Evolutionary conservation across 1,140 invertebrate species (phyloP), one percentile per base, ranked within the genome.

Genomic region (Lordiphosa clarofinis): DNA sequence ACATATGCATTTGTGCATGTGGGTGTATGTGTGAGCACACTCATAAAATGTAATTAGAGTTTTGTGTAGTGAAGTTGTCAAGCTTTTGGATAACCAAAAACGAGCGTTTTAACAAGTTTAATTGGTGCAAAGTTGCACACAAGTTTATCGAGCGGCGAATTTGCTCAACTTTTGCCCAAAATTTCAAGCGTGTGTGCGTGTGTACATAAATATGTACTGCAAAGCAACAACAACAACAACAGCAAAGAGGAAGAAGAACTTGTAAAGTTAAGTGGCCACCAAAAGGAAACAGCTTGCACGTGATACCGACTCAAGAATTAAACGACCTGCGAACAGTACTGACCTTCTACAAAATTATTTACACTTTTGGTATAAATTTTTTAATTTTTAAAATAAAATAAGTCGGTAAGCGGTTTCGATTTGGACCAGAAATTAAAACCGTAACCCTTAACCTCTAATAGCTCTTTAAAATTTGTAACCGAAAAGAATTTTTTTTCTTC

Each of bases 41-140:
- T 76, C 76, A 73, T 59, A 70, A 84, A 84, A 82, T 82, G 78
- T 82, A 82, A 82, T 82, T 82, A 82, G 78, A 82, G 78, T 82
- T 84, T 73, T 84, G 78, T 84, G 60, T 84, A 63, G 79, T 63
- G 78, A 73, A 84, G 78, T 84, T 84, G 78, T 70, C 79, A 84
- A 46, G 78, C 73, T 78, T 86, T 82, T 73, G 75, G 67, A 82
- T 84, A 84, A 84, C 78, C 78, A 65, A 82, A 84, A 84, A 84
- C 78, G 78, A 84, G 78, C 78, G 79, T 84, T 84, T 84, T 84
- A 84, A 84, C 78, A 84, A 84, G 78, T 84, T 84, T 84, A 84
- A 84, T 84, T 84, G 78, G 78, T 76, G 78, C 73, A 84, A 86
- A 84, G 78, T 84, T 84, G 47, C 69, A 48, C 78, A 70, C 73